Evolutionary conservation across 2,113 vertebrate species (phyloP).

Genomic region (Scomber colias): DNA sequence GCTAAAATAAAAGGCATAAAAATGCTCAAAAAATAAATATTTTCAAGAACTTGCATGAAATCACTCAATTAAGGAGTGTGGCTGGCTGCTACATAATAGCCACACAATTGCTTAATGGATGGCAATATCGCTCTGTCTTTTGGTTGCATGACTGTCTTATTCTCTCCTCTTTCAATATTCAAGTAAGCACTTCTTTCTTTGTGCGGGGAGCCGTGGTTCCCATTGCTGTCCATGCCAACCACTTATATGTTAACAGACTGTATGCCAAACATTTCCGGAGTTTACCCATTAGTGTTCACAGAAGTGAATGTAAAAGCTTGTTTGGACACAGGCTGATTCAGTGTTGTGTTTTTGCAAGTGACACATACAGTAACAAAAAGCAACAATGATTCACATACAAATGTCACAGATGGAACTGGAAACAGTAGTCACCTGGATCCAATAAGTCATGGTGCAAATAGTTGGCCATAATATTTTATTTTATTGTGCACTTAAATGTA

Average conservation of each 20-base stretch:
- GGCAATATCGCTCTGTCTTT: too few relatives aligned
- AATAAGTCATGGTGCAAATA: conserved; percentile 25
- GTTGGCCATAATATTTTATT: conserved; percentile 53
- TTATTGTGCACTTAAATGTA: conserved; percentile 17
- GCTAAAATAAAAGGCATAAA: too few relatives aligned
- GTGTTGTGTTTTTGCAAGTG: not conserved
- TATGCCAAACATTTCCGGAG: not conserved
- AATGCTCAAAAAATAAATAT: too few relatives aligned
- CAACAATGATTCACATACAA: not conserved
- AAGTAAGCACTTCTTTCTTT: too few relatives aligned
- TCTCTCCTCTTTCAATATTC: too few relatives aligned
- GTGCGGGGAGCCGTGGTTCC: too few relatives aligned
- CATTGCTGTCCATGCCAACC: too few relatives aligned
- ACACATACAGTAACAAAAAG: not conserved
- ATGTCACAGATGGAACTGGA: not conserved
- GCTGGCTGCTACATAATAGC: too few relatives aligned
- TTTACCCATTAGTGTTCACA: not conserved
- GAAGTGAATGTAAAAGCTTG: not conserved
- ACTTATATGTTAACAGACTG: not conserved
- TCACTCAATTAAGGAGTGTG: too few relatives aligned
- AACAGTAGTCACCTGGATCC: conserved; percentile 20
- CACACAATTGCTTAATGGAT: too few relatives aligned
- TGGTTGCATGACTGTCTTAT: too few relatives aligned
- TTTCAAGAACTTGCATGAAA: too few relatives aligned
- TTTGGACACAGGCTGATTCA: not conserved